Conservation (phyloP, 2,797 vertebrate species). For the Pristis pectinata region DNA sequence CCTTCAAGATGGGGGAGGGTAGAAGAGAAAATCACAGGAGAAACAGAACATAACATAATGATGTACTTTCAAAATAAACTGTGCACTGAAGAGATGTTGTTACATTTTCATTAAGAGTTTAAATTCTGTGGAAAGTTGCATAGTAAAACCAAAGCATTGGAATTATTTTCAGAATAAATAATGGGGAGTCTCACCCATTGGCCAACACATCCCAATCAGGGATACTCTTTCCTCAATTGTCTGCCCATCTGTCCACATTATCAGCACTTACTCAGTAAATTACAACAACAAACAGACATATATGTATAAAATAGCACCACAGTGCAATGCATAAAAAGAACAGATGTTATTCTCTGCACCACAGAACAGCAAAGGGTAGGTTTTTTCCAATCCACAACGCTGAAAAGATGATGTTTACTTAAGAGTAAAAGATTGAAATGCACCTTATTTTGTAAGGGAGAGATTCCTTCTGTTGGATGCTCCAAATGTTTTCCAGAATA, state of each 20-base stretch:
- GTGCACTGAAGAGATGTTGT: background rate
- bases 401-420: background rate
- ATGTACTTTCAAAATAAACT: background rate
- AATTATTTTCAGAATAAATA: background rate
- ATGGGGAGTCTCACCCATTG: background rate
- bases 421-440: background rate
- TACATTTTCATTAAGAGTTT: background rate
- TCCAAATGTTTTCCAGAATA: background rate
- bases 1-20: background rate
- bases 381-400: background rate
- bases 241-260: background rate
- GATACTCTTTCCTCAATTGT: background rate
- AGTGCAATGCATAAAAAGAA: too few species aligned
- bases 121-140: conserved; percentile 7
- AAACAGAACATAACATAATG: background rate
- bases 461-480: background rate
- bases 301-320: background rate
- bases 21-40: background rate
- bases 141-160: background rate
- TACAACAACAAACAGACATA: background rate
- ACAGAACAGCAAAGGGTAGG: background rate
- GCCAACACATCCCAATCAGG: background rate
- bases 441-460: background rate
- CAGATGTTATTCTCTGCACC: background rate
- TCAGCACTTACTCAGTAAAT: background rate